phyloP scores from a whole-genome alignment of 92 coral and sea anemone genomes.

The Meandrina meandrites region DNA sequence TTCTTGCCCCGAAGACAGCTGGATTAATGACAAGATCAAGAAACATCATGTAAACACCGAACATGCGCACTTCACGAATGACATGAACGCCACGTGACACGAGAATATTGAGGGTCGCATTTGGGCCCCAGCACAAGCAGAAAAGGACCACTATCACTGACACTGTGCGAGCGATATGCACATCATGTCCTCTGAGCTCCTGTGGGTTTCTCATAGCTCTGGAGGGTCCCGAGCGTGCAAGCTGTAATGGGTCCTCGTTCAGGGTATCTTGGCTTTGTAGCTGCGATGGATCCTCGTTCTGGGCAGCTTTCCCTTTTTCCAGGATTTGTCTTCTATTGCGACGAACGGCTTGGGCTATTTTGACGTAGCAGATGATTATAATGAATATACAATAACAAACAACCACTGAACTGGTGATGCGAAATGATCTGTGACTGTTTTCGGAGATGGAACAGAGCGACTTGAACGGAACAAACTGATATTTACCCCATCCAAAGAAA shows the following conservation, averaged over 20 bases:
- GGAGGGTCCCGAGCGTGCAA: background rate
- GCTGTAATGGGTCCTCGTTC: background rate
- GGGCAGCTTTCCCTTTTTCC: background rate
- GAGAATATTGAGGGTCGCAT: conserved; percentile 40
- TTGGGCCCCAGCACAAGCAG: conserved; percentile 60
- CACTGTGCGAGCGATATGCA: conserved; percentile 58
- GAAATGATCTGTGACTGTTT: conserved; percentile 50
- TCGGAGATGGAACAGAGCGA: conserved; percentile 55
- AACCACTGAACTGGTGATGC: conserved; percentile 16
- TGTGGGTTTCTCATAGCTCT: conserved; percentile 6
- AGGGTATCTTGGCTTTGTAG: no score
- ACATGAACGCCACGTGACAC: conserved; percentile 45
- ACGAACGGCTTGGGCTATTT: conserved; percentile 47
- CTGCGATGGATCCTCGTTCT: background rate
- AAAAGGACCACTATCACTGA: conserved; percentile 53
- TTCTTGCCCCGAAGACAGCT: conserved; percentile 53
- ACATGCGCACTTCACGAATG: conserved; percentile 46
- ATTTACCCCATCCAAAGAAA: conserved; percentile 64
- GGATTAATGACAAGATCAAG: conserved; percentile 60
- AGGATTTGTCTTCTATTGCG: conserved; percentile 45
- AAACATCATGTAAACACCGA: conserved; percentile 48
- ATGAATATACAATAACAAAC: conserved; percentile 34
- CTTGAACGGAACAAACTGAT: conserved; percentile 41
- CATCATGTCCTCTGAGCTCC: conserved; percentile 44
- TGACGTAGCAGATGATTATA: conserved; percentile 35